Percentiles rank a stretch among this genome's conserved stretches.
phyloP scores from a whole-genome alignment of 2,113 vertebrate genomes.

The human region DNA sequence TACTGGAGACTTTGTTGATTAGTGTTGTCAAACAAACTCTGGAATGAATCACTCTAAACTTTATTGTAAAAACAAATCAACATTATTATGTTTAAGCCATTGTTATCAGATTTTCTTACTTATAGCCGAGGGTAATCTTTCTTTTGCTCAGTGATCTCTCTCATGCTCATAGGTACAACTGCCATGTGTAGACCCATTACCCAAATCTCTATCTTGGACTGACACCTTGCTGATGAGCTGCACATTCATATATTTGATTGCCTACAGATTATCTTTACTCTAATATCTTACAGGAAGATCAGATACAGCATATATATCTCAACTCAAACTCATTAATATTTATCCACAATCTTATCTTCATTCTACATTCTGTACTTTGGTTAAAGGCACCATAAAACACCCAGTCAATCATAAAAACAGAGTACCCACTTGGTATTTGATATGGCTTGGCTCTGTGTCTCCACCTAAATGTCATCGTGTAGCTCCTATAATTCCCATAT shows the following conservation, averaged over 20 bases:
- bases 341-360: neutral
- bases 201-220: neutral
- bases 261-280: neutral
- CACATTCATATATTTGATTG: neutral
- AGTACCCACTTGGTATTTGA: neutral
- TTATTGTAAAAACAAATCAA: neutral
- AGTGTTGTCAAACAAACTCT: neutral
- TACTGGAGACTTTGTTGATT: neutral
- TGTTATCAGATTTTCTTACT: neutral
- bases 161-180: neutral
- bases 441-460: too few species aligned
- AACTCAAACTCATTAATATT: neutral
- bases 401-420: neutral
- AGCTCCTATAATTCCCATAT: too few species aligned
- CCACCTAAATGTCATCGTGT: too few species aligned
- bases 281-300: neutral
- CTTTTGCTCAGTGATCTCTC: neutral
- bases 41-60: neutral
- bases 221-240: neutral
- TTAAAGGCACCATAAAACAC: neutral
- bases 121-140: neutral
- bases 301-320: neutral
- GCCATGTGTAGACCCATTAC: rapidly evolving
- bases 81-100: neutral
- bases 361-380: neutral